phyloP scores from a whole-genome alignment of 2,888 invertebrate genomes.

The Drosophila stalkeri region DNA sequence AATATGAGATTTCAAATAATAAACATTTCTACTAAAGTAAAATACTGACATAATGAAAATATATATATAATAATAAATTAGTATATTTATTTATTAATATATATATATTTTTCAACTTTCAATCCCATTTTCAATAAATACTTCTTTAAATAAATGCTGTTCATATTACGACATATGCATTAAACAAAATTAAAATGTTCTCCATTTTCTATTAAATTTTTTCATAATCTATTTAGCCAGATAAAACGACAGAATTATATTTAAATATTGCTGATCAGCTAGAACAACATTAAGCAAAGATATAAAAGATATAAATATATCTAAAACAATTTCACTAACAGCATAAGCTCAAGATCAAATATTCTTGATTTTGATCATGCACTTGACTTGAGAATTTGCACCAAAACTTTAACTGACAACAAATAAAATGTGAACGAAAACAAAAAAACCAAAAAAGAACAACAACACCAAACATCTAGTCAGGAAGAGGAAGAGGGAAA shows the following conservation, averaged over 20 bases:
- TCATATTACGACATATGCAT: too few relatives aligned
- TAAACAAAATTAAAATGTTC: too few relatives aligned
- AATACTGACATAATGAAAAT: too few relatives aligned
- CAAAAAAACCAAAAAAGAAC: neutral
- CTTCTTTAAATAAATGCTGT: neutral
- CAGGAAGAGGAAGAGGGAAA: slow-evolving; percentile 36
- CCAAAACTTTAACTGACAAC: slow-evolving; percentile 22
- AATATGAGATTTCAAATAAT: too few relatives aligned
- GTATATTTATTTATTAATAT: too few relatives aligned
- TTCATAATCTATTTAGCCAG: neutral
- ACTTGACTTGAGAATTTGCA: slow-evolving; percentile 21
- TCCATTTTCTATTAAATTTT: too few relatives aligned
- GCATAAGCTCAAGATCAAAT: neutral
- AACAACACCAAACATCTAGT: slow-evolving; percentile 70
- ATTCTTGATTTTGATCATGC: slow-evolving; percentile 8
- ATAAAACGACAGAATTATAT: too few relatives aligned
- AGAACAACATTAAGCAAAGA: neutral
- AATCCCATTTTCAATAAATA: neutral
- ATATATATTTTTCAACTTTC: too few relatives aligned
- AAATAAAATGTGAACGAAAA: slow-evolving; percentile 33
- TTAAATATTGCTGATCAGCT: too few relatives aligned
- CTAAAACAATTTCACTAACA: neutral
- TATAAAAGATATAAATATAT: neutral
- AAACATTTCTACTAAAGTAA: too few relatives aligned
- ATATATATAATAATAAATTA: too few relatives aligned